Base-by-base conservation (phyloP, 2,113 vertebrate genomes). In the Glaucomys volans region DNA sequence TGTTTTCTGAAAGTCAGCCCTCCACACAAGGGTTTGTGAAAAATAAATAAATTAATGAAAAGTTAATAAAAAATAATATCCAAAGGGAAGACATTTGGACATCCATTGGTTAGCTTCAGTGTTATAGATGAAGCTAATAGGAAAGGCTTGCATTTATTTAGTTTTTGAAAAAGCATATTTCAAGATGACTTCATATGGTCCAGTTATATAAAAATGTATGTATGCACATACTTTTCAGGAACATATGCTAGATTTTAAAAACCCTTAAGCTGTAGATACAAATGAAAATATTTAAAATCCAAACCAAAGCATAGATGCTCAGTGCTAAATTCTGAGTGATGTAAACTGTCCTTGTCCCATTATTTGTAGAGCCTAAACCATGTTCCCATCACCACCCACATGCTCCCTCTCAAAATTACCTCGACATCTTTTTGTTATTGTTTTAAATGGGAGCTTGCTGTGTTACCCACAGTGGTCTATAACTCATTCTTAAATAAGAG, bases 271-370 rank as follows among this genome's bases (percentile, higher is more conserved):
- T 67, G 8, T 80, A 80, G 81, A 71, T 71, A 16, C 18, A 94
- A 92, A 79, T 69, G 66, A 90, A 93, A 92, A 67, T 79, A 30
- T 72, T 97, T 92, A 94, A 81, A 66, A 37, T 40, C 71, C 44
- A 88, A 87, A 64, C 22, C 40, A 80, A 57, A 86, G 30, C 86
- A 35, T 89, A 37, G 44, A 69, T 20, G 26, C 62, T 57, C 32
- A 8, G 1, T 28, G 32, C 79, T 82, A 28, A n/a, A 37, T 81
- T 59, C 67, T n/a, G 77, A 75, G 35, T 76, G 37, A 2, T 67
- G 0, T 69, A 50, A 87, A 44, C 69, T 30, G 6, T 54, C 20
- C n/a, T 67, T 83, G 20, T 72, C 87, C 71, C 59, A 32, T 66
- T 50, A 59, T 74, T 37, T 75, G 47, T 81, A 69, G 72, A 90